These are phyloP conservation scores for Eonycteris spelaea DNA, from an alignment of 2,113 vertebrate species.

Conservation along the genomic window DNA sequence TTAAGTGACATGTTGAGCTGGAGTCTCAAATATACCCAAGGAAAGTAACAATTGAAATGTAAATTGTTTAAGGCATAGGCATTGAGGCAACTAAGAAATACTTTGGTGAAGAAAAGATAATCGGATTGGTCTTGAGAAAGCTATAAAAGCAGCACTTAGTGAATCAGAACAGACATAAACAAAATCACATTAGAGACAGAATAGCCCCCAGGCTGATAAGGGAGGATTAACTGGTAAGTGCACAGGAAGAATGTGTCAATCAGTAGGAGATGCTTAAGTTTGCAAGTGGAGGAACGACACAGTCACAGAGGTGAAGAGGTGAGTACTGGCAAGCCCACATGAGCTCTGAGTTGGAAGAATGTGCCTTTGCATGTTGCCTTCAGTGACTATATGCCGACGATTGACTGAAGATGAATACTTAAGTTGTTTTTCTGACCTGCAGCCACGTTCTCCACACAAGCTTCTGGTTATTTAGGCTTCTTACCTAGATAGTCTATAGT, in stretches of 20 bases:
- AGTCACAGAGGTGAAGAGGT: not conserved
- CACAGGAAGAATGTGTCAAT: conserved; percentile 39
- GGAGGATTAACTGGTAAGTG: not conserved
- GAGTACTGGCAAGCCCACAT: not conserved
- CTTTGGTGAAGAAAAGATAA: not conserved
- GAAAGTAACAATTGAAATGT: not conserved
- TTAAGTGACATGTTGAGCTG: not conserved
- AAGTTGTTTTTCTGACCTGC: not conserved
- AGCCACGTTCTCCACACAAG: not conserved
- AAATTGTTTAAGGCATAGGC: not conserved
- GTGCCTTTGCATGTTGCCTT: not conserved
- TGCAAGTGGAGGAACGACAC: not conserved
- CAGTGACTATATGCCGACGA: not conserved
- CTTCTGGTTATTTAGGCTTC: not conserved
- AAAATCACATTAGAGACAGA: not conserved
- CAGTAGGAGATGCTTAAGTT: not conserved
- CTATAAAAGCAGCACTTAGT: not conserved
- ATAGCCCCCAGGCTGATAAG: conserved; percentile 21
- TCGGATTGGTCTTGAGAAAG: not conserved
- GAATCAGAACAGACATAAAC: conserved; percentile 30
- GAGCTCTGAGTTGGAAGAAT: not conserved
- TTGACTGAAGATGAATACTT: not conserved
- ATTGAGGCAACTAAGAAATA: not conserved
- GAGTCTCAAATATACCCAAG: not conserved
- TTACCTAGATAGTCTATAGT: not conserved